Conservation (phyloP, 2,113 vertebrate species). For the Oreotrochilus melanogaster region DNA sequence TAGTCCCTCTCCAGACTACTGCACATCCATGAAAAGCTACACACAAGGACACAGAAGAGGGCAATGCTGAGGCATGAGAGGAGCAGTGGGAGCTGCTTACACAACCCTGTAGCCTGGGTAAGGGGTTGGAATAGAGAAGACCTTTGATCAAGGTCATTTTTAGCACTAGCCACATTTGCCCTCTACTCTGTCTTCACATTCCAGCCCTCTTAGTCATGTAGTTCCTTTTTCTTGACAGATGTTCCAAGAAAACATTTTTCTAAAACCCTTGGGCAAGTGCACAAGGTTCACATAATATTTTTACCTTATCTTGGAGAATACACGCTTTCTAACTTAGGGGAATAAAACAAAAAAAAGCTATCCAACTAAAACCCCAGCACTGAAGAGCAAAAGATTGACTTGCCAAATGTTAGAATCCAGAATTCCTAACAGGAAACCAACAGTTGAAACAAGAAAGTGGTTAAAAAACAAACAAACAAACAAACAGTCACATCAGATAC, state of each 20-base stretch:
- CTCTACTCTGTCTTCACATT: background rate
- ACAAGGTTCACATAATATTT: background rate
- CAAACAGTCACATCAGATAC: background rate
- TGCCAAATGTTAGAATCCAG: background rate
- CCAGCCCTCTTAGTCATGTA: background rate
- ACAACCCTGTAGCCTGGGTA: background rate
- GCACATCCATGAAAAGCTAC: accelerated
- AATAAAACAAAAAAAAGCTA: background rate
- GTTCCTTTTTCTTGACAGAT: background rate
- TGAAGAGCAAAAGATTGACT: background rate
- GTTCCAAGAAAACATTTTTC: background rate
- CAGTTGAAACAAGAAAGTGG: background rate
- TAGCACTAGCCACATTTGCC: background rate
- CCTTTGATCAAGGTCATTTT: background rate
- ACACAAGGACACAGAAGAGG: background rate
- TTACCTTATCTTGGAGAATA: background rate
- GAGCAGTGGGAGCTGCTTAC: background rate
- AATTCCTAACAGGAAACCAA: background rate
- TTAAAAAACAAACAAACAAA: background rate
- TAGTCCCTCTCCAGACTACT: background rate
- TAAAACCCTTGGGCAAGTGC: background rate
- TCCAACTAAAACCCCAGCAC: background rate
- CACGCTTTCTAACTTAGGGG: background rate
- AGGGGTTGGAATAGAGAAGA: accelerated
- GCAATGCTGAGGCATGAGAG: accelerated